These are phyloP conservation scores for Macropus fuliginosus DNA, from an alignment of 2,797 vertebrate genomes.

Conservation along the genomic window DNA sequence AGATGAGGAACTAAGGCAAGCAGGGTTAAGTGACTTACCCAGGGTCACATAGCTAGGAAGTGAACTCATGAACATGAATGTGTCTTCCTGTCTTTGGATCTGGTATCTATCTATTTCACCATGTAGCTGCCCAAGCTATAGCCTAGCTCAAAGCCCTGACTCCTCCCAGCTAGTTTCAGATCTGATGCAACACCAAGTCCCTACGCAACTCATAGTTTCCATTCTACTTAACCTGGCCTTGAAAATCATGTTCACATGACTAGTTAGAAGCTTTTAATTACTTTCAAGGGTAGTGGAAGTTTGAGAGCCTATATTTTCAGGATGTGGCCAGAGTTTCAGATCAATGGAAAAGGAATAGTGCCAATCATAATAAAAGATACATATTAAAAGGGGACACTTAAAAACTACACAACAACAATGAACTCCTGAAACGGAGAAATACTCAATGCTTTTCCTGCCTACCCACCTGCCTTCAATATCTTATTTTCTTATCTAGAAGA, in stretches of 20 bases:
- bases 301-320: constrained; percentile 3
- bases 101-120: background rate
- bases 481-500: constrained; percentile 9
- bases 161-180: background rate
- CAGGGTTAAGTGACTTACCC: background rate
- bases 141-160: background rate
- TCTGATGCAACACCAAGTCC: background rate
- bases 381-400: background rate
- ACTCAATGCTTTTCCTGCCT: background rate
- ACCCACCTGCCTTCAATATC: background rate
- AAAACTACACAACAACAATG: background rate
- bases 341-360: background rate
- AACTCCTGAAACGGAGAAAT: background rate
- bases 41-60: background rate
- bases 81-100: background rate
- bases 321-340: background rate
- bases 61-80: background rate
- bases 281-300: background rate
- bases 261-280: background rate
- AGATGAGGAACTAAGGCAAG: background rate
- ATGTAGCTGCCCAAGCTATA: background rate
- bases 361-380: background rate
- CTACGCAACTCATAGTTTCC: background rate
- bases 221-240: background rate
- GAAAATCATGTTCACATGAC: background rate